Percentiles rank a stretch among this genome's conserved stretches.
phyloP scores from a whole-genome alignment of 1,140 invertebrate species.

The Panagrolaimus sp. region DNA sequence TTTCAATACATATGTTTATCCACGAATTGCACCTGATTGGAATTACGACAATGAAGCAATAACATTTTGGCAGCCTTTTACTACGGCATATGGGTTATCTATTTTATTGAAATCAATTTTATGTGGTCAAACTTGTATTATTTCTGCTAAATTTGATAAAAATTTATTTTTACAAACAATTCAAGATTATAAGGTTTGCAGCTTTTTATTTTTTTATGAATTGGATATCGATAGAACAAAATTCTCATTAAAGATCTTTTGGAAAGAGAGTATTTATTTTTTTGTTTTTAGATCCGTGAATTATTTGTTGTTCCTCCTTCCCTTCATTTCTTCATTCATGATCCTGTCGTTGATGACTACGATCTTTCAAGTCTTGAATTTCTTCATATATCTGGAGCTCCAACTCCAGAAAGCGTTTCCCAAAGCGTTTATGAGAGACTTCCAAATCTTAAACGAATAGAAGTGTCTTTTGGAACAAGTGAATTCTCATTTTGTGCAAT shows the following conservation, averaged over 20 bases:
- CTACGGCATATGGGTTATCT: neutral
- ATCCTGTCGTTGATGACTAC: conserved; percentile 19
- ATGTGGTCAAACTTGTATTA: neutral
- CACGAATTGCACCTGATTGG: neutral
- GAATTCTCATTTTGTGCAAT: conserved; percentile 20
- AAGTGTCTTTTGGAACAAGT: conserved; percentile 36
- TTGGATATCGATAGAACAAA: no score
- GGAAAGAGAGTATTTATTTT: no score
- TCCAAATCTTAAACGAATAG: conserved; percentile 11
- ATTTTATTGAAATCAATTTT: neutral
- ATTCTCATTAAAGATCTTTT: no score
- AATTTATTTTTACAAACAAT: neutral
- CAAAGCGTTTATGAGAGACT: conserved; percentile 24
- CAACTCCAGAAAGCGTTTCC: conserved; percentile 18
- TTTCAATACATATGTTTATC: neutral
- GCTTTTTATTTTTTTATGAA: no score
- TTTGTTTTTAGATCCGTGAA: conserved; percentile 2
- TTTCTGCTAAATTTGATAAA: neutral
- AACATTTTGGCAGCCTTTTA: neutral
- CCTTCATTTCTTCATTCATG: conserved; percentile 1
- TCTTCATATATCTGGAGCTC: conserved; percentile 13
- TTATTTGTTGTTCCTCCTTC: conserved; percentile 15
- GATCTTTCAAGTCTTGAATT: conserved; percentile 10
- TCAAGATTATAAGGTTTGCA: conserved; percentile 56
- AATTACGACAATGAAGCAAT: neutral